phyloP scores from a whole-genome alignment of 1,140 invertebrate genomes.

The Drosophila sulfurigaster region DNA sequence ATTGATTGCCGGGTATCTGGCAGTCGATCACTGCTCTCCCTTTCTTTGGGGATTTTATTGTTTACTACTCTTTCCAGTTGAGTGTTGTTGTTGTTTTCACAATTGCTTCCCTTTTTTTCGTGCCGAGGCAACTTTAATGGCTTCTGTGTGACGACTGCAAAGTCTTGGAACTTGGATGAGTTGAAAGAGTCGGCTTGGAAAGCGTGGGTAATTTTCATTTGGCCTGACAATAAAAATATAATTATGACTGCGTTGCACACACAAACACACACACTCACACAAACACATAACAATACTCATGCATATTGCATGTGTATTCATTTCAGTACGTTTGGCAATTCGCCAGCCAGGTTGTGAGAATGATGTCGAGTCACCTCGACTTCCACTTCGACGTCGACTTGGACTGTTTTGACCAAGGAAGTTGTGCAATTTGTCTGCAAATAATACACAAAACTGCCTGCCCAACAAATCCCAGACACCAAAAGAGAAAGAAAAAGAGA shows the following conservation, averaged over 20 bases:
- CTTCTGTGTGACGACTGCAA: constrained; percentile 51
- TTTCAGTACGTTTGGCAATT: constrained; percentile 39
- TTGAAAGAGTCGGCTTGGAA: constrained; percentile 48
- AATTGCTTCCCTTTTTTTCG: constrained; percentile 42
- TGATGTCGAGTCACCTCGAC: constrained; percentile 57
- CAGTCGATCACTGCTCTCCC: not conserved
- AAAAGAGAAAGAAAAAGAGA: not conserved
- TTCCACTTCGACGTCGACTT: not conserved
- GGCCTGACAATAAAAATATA: constrained; percentile 59
- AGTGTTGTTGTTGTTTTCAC: constrained; percentile 18
- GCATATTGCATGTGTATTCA: constrained; percentile 17
- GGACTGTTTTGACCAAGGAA: constrained; percentile 45
- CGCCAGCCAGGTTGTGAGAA: constrained; percentile 50
- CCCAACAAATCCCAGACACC: not conserved
- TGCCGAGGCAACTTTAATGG: constrained; percentile 55
- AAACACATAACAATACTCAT: constrained; percentile 4
- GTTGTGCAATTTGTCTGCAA: constrained; percentile 56
- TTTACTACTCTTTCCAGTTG: constrained; percentile 3
- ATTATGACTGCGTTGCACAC: constrained; percentile 61
- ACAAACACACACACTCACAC: constrained; percentile 21
- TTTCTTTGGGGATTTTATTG: constrained; percentile 8
- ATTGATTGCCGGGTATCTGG: not conserved
- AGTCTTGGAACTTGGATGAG: constrained; percentile 29
- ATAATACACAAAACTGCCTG: constrained; percentile 3
- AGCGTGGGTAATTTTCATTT: constrained; percentile 69